A percentile compares a stretch with the other conserved stretches of the same genome.
Conservation (phyloP, 2,888 invertebrate species). For the Drosophila birchii region DNA sequence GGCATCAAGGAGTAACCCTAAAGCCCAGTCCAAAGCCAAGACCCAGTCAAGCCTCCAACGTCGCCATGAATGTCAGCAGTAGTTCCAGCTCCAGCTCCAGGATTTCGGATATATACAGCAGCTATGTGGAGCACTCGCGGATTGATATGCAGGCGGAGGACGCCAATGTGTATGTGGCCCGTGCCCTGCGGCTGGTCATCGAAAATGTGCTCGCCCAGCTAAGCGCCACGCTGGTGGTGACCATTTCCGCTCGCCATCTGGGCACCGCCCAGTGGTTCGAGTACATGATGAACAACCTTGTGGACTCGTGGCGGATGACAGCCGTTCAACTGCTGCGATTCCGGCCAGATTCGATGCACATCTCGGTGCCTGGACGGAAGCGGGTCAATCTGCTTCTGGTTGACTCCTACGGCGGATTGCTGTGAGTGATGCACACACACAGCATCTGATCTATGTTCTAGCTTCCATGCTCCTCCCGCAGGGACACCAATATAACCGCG, state of each 20-base stretch:
- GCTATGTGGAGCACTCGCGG: constrained; percentile 45
- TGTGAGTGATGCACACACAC: constrained; percentile 39
- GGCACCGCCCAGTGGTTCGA: constrained; percentile 50
- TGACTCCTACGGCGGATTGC: constrained; percentile 69
- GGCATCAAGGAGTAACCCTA: background rate
- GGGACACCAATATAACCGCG: constrained; percentile 54
- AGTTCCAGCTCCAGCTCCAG: background rate
- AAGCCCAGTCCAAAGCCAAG: background rate
- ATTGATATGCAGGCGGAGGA: constrained; percentile 60
- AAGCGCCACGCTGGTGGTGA: constrained; percentile 55
- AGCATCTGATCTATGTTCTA: accelerated
- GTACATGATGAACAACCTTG: constrained; percentile 47
- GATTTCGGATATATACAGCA: constrained; percentile 24
- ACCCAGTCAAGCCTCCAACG: background rate
- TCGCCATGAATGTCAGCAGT: constrained; percentile 25
- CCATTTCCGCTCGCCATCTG: constrained; percentile 27
- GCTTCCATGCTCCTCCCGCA: background rate
- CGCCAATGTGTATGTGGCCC: constrained; percentile 51
- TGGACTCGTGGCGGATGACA: constrained; percentile 45
- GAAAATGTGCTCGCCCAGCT: constrained; percentile 58
- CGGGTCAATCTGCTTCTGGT: constrained; percentile 61
- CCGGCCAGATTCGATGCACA: constrained; percentile 3
- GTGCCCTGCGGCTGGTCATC: constrained; percentile 54
- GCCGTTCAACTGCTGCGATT: constrained; percentile 55
- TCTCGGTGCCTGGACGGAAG: constrained; percentile 57